Percentiles rank a stretch among this genome's conserved stretches.
These are phyloP conservation scores for Emydocephalus ijimae DNA, from an alignment of 2,113 vertebrate genomes.

Conservation along the genomic window DNA sequence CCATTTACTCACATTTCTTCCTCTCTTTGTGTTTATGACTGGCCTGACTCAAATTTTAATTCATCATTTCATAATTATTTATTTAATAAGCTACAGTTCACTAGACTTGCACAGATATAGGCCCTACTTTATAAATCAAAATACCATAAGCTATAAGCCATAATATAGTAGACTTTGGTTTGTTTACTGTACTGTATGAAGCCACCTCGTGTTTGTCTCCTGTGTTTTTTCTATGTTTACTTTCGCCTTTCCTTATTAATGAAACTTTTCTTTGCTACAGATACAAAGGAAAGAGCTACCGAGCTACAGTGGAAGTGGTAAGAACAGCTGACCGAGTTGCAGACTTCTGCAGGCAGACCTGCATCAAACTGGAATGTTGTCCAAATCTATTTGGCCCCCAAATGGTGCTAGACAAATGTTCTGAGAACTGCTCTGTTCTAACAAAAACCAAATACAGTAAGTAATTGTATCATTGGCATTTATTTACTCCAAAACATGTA, in stretches of 20 bases:
- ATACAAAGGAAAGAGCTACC: constrained; percentile 97
- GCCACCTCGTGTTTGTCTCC: neutral
- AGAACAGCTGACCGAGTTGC: constrained; percentile 91
- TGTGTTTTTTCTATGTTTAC: neutral
- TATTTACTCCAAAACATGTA: neutral
- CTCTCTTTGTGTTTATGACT: neutral
- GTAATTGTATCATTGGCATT: constrained; percentile 48
- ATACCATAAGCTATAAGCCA: neutral
- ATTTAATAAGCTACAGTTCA: neutral
- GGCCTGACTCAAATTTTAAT: neutral
- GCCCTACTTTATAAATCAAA: neutral
- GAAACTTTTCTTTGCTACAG: constrained; percentile 60
- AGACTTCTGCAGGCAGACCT: constrained; percentile 95
- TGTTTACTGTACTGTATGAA: neutral
- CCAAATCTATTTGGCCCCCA: constrained; percentile 94
- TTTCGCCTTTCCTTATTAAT: neutral
- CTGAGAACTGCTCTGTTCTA: constrained; percentile 95
- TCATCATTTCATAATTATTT: neutral
- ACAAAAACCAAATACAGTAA: constrained; percentile 99
- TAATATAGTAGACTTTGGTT: neutral
- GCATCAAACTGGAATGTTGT: constrained; percentile 94
- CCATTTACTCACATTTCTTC: neutral
- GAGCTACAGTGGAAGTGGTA: constrained; percentile 93
- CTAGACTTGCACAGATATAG: neutral
- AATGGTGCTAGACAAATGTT: constrained; percentile 94